A percentile compares a stretch with the other conserved stretches of the same genome.
Evolutionary conservation across 2,113 vertebrate genomes (phyloP).

Genomic region (Andinoacara biseriatus): DNA sequence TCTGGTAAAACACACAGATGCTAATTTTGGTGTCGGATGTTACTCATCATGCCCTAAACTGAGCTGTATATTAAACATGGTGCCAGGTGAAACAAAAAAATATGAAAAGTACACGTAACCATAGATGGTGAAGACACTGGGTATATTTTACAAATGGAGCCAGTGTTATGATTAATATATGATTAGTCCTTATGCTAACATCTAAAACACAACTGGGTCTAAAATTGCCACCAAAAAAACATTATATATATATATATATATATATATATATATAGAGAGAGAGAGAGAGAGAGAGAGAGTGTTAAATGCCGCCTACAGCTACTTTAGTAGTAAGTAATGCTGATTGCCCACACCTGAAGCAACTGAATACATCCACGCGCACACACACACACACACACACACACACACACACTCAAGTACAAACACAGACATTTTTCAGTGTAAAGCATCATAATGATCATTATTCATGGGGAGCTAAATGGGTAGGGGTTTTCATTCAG

Average conservation of each 20-base stretch:
- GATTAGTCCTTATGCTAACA: constrained; percentile 15
- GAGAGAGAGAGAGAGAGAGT: too few species aligned
- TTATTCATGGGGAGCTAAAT: not conserved
- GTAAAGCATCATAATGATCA: not conserved
- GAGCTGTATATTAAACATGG: not conserved
- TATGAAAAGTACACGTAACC: constrained; percentile 17
- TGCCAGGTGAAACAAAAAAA: not conserved
- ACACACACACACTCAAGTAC: not conserved
- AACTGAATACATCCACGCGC: not conserved
- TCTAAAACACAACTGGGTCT: not conserved
- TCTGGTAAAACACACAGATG: constrained; percentile 37
- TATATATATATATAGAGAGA: too few species aligned
- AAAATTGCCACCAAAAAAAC: constrained; percentile 14
- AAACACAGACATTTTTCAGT: not conserved
- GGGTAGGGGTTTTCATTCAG: not conserved
- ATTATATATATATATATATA: too few species aligned
- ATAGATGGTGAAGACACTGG: not conserved
- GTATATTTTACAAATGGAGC: not conserved
- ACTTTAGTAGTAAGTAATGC: constrained; percentile 16
- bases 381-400: not conserved
- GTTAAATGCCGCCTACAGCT: constrained; percentile 7
- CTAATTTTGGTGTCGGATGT: not conserved
- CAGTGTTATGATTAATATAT: not conserved
- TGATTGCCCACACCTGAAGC: not conserved
- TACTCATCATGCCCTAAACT: not conserved